A percentile compares a stretch with the other conserved stretches of the same genome.
Evolutionary conservation across 2,797 vertebrate genomes (phyloP).

Genomic region (Syndactyla subalaris): DNA sequence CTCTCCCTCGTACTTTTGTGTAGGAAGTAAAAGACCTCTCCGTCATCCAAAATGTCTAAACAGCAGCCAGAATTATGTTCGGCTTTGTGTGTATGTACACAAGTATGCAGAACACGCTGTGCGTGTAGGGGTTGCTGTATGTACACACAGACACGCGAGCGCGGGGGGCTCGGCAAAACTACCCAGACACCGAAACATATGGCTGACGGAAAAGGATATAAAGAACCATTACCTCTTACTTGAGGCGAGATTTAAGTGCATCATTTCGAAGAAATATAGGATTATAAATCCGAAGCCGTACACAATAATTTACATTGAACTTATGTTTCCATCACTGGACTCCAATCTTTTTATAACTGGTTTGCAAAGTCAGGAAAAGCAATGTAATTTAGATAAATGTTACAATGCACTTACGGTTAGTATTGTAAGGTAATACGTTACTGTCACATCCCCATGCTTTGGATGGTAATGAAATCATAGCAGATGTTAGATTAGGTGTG

Average conservation of each 20-base stretch:
- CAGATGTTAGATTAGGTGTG: constrained; percentile 68
- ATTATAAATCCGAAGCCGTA: constrained; percentile 48
- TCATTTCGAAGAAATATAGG: constrained; percentile 58
- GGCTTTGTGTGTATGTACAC: constrained; percentile 42
- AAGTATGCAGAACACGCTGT: constrained; percentile 34
- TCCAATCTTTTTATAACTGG: constrained; percentile 68
- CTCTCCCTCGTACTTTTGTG: neutral
- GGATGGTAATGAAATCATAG: constrained; percentile 71
- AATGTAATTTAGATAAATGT: constrained; percentile 76
- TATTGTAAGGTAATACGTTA: constrained; percentile 70
- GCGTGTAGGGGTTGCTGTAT: neutral
- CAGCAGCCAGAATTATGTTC: constrained; percentile 14
- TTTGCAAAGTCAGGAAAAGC: constrained; percentile 73
- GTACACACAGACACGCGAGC: constrained; percentile 43
- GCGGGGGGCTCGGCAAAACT: neutral
- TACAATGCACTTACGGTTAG: constrained; percentile 58
- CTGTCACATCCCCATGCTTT: constrained; percentile 68
- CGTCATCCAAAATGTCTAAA: constrained; percentile 40
- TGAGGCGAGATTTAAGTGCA: constrained; percentile 63
- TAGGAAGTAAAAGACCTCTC: constrained; percentile 17
- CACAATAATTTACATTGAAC: constrained; percentile 63
- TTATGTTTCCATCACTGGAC: constrained; percentile 61
- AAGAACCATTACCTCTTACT: constrained; percentile 63
- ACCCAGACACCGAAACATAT: constrained; percentile 10
- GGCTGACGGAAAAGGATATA: constrained; percentile 26